Conservation (phyloP, 2,797 vertebrate species). For the Cossypha heuglini region DNA sequence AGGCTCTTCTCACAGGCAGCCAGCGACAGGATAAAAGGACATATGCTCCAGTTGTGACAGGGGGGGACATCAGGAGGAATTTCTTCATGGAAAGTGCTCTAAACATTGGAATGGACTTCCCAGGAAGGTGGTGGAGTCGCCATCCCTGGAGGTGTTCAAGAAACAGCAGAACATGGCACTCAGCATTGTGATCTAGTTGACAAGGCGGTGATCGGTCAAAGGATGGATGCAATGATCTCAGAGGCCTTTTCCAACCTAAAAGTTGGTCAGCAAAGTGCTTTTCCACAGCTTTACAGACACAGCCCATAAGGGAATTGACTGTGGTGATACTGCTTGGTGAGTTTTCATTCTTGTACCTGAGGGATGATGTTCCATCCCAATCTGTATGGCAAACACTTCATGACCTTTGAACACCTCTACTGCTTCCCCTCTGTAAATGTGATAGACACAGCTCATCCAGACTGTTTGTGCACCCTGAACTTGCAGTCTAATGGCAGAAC, state of each 20-base stretch:
- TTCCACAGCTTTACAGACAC: background rate
- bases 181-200: background rate
- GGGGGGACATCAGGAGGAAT: background rate
- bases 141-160: background rate
- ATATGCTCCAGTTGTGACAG: background rate
- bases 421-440: background rate
- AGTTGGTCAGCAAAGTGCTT: background rate
- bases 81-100: background rate
- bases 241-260: background rate
- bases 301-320: background rate
- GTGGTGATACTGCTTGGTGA: background rate
- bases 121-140: background rate
- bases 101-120: background rate
- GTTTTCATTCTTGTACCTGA: background rate
- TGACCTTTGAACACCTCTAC: background rate
- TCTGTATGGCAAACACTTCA: background rate
- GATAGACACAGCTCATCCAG: background rate
- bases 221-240: background rate
- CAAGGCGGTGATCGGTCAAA: background rate
- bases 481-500: background rate
- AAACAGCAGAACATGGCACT: background rate
- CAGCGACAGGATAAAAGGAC: background rate
- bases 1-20: background rate
- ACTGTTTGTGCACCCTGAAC: background rate
- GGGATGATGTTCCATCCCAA: background rate